Conservation (phyloP, 2,113 vertebrate genomes). For the Etheostoma cragini region DNA sequence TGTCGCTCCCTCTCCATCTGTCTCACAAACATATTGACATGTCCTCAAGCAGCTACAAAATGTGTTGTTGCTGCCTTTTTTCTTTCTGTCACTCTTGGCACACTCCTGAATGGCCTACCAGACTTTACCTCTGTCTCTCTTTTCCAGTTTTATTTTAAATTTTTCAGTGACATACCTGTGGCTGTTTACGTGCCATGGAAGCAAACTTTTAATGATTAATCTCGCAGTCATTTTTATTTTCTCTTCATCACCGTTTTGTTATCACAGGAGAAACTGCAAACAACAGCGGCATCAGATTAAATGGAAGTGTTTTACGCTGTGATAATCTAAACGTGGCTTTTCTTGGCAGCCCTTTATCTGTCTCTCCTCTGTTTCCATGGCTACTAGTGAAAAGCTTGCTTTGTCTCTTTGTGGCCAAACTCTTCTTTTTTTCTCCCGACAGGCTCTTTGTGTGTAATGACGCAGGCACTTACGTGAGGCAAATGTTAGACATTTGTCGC, state of each 20-base stretch:
- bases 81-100: slow-evolving; percentile 48
- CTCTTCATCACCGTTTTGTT: slow-evolving; percentile 19
- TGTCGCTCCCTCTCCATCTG: neutral
- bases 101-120: slow-evolving; percentile 26
- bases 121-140: slow-evolving; percentile 4
- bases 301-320: slow-evolving; percentile 56
- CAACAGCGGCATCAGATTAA: slow-evolving; percentile 45
- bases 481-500: slow-evolving; percentile 55
- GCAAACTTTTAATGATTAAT: slow-evolving; percentile 43
- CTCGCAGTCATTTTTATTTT: slow-evolving; percentile 28
- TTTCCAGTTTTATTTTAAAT: neutral
- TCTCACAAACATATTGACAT: slow-evolving; percentile 29
- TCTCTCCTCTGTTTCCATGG: slow-evolving; percentile 75
- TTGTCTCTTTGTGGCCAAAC: slow-evolving; percentile 73
- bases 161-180: slow-evolving; percentile 41
- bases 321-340: slow-evolving; percentile 69
- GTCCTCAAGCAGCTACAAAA: slow-evolving; percentile 35
- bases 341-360: slow-evolving; percentile 74
- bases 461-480: slow-evolving; percentile 52
- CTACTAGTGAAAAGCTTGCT: slow-evolving; percentile 77
- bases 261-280: slow-evolving; percentile 31
- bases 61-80: slow-evolving; percentile 21
- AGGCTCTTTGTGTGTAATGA: slow-evolving; percentile 64
- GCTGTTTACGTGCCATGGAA: slow-evolving; percentile 28
- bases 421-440: slow-evolving; percentile 31